Conservation (phyloP, 2,888 invertebrate species). For the Troglohyphantes excavatus region DNA sequence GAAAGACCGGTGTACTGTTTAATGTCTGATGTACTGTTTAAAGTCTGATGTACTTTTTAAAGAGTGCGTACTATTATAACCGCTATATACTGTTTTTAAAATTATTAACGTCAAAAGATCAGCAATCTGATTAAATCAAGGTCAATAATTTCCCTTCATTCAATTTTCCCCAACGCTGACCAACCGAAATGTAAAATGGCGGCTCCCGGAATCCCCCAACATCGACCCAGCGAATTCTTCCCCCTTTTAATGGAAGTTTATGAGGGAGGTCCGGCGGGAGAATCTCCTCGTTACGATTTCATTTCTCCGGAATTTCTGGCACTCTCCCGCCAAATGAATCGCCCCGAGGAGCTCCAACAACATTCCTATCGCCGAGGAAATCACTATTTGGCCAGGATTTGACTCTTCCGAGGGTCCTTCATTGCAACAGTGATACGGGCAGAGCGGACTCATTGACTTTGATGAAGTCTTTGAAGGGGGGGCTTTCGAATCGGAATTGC, state of each 20-base stretch:
- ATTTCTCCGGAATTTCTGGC: constrained; percentile 41
- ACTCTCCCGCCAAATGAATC: constrained; percentile 34
- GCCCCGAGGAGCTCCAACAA: not conserved
- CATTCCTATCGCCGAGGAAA: constrained; percentile 24
- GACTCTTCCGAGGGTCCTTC: not conserved
- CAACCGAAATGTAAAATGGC: constrained; percentile 3
- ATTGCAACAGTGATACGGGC: not conserved
- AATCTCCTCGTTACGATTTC: constrained; percentile 49
- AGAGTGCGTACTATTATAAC: no score
- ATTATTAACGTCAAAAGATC: no score
- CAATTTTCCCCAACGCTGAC: not conserved
- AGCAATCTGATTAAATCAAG: no score
- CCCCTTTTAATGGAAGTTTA: constrained; percentile 57
- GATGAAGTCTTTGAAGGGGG: not conserved
- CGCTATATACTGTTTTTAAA: no score
- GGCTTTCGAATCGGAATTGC: not conserved
- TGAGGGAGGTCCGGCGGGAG: constrained; percentile 37
- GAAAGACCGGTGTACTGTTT: no score
- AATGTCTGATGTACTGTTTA: no score
- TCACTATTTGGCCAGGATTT: constrained; percentile 4
- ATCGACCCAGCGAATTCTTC: constrained; percentile 25
- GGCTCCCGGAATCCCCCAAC: not conserved
- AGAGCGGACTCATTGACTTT: not conserved
- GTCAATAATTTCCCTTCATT: no score
- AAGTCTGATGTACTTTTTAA: no score